Conservation (phyloP, 1,140 invertebrate genomes). For the Sminthurinus signatus region DNA sequence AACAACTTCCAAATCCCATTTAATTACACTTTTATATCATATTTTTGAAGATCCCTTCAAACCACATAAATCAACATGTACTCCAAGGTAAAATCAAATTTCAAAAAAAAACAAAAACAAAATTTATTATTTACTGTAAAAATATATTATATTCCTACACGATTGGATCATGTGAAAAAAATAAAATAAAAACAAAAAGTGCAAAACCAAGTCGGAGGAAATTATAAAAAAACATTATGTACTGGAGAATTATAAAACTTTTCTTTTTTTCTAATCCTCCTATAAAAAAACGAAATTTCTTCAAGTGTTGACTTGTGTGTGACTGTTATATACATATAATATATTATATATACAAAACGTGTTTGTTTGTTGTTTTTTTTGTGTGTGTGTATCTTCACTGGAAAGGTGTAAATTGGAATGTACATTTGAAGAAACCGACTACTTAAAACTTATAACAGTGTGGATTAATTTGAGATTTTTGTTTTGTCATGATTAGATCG, state of each 20-base stretch:
- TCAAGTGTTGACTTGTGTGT: neutral
- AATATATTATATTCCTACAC: neutral
- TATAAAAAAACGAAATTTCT: too few species aligned
- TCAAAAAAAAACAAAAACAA: neutral
- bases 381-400: too few species aligned
- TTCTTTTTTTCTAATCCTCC: neutral
- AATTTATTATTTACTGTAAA: too few species aligned
- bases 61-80: constrained; percentile 16
- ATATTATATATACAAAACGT: neutral
- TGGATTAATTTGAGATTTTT: neutral
- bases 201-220: neutral
- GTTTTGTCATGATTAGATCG: constrained; percentile 19
- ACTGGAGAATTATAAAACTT: neutral
- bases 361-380: neutral
- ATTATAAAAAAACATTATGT: neutral
- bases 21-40: neutral
- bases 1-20: neutral
- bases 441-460: neutral
- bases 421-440: neutral
- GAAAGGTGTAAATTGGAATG: neutral
- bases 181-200: neutral
- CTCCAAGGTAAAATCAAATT: constrained; percentile 26
- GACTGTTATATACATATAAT: neutral
- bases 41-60: neutral
- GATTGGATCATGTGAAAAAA: neutral